These are phyloP conservation scores for Zaprionus ghesquierei DNA, from an alignment of 1,140 invertebrate genomes.

Conservation along the genomic window DNA sequence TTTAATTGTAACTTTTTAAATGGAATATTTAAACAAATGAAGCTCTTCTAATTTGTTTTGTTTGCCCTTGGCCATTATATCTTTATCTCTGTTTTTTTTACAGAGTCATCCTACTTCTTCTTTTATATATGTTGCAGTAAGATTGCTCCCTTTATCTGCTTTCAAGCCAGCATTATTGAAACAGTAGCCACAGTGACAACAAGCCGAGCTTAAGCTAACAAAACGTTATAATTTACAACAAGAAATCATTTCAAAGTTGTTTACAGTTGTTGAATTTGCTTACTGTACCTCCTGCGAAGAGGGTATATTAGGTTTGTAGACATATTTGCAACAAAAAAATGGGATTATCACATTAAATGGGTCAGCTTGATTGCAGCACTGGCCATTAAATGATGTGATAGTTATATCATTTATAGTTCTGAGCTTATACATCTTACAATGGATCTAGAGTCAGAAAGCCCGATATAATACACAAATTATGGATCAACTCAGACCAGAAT, in stretches of 20 bases:
- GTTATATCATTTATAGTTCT: too few relatives aligned
- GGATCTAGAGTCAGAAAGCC: too few relatives aligned
- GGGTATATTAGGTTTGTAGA: not conserved
- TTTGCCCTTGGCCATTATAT: not conserved
- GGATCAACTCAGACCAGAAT: too few relatives aligned
- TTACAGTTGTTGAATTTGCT: not conserved
- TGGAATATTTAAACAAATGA: too few relatives aligned
- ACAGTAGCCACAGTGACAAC: conserved; percentile 57
- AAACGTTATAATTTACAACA: conserved; percentile 79
- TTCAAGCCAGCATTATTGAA: conserved; percentile 17
- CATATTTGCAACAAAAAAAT: too few relatives aligned
- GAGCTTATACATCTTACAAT: too few relatives aligned
- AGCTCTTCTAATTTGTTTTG: too few relatives aligned
- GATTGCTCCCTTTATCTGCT: not conserved
- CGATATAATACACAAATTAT: too few relatives aligned
- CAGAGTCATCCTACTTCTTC: not conserved
- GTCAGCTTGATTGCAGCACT: too few relatives aligned
- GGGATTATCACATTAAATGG: too few relatives aligned
- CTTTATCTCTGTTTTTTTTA: not conserved
- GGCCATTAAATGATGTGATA: too few relatives aligned
- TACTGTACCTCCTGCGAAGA: not conserved
- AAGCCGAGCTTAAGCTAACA: conserved; percentile 54
- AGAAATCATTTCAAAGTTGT: conserved; percentile 55
- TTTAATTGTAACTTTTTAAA: too few relatives aligned
- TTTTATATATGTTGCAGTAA: not conserved